Evolutionary conservation across 1,140 invertebrate species (phyloP).

Genomic region (Anoplophora glabripennis): DNA sequence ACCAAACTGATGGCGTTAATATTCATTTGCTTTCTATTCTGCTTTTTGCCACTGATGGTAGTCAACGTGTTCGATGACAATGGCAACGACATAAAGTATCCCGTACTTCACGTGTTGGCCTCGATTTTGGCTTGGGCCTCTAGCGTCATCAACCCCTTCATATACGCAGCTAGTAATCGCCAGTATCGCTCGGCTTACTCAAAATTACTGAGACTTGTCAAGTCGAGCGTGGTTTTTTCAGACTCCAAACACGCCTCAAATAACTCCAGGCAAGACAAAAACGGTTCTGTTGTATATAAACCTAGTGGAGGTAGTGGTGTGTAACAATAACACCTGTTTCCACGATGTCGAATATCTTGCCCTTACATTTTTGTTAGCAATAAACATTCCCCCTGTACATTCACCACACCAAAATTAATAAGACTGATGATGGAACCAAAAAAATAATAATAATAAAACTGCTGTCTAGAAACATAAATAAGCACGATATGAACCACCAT

Average conservation of each 20-base stretch:
- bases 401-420: too few species aligned
- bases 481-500: too few species aligned
- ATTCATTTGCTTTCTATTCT: slow-evolving; percentile 79
- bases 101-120: slow-evolving; percentile 72
- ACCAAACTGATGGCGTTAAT: slow-evolving; percentile 83
- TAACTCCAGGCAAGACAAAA: slow-evolving; percentile 29
- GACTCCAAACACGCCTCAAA: slow-evolving; percentile 36
- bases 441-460: too few species aligned
- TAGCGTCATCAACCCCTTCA: slow-evolving; percentile 81
- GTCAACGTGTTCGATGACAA: slow-evolving; percentile 78
- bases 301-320: slow-evolving; percentile 25
- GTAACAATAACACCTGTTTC: too few species aligned
- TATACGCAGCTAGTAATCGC: slow-evolving; percentile 82
- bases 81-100: slow-evolving; percentile 63
- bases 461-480: too few species aligned
- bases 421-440: too few species aligned
- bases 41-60: slow-evolving; percentile 82
- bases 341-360: too few species aligned
- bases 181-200: slow-evolving; percentile 76
- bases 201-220: slow-evolving; percentile 55
- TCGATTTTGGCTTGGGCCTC: slow-evolving; percentile 84
- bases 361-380: too few species aligned
- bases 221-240: slow-evolving; percentile 33
- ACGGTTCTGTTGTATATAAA: slow-evolving; percentile 31
- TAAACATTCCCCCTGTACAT: too few species aligned